Evolutionary conservation across 2,797 vertebrate species (phyloP).

Genomic region (Propithecus deckenii): DNA sequence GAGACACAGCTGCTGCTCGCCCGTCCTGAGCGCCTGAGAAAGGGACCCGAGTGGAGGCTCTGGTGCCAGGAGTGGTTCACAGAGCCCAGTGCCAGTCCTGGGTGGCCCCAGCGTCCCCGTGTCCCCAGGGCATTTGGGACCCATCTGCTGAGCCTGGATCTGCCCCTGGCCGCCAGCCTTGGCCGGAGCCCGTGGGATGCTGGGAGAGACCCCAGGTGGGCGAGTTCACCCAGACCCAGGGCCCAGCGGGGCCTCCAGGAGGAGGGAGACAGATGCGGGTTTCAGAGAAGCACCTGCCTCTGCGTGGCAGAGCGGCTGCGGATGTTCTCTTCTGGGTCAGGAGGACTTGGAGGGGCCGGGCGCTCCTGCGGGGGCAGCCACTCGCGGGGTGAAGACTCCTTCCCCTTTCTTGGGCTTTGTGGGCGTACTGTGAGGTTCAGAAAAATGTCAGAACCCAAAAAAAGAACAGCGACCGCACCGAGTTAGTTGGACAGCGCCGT

Average conservation of each 20-base stretch:
- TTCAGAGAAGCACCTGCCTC: neutral
- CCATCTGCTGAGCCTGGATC: neutral
- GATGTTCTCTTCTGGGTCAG: neutral
- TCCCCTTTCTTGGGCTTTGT: neutral
- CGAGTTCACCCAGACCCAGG: neutral
- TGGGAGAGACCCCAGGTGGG: neutral
- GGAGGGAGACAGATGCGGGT: rapidly evolving
- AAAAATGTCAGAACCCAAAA: neutral
- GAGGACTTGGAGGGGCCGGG: neutral
- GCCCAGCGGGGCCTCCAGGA: neutral
- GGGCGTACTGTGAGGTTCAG: neutral
- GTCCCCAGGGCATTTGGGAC: neutral
- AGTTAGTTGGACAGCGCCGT: no score
- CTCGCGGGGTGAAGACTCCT: neutral
- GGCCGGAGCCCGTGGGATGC: rapidly evolving
- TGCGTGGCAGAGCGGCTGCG: rapidly evolving
- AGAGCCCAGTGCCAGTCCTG: neutral
- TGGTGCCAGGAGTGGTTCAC: neutral
- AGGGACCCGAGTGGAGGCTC: neutral
- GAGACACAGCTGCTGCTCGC: neutral
- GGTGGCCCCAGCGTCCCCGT: neutral
- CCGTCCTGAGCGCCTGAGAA: neutral
- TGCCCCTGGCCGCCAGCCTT: neutral
- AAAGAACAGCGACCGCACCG: neutral
- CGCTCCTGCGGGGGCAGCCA: neutral